Conservation (phyloP, 2,797 vertebrate species). For the Acipenser oxyrinchus region DNA sequence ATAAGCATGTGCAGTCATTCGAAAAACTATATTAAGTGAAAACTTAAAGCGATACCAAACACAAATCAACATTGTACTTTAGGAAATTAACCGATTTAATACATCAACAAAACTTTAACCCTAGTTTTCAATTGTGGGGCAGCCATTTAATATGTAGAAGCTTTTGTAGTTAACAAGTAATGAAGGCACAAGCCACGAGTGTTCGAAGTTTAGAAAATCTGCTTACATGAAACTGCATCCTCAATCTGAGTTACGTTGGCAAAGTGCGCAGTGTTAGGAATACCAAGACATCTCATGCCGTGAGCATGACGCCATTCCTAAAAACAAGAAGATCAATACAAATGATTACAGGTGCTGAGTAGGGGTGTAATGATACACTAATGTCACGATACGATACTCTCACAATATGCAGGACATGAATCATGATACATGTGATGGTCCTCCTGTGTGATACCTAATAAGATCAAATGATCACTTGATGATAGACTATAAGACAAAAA, state of each 20-base stretch:
- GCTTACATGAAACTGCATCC: slow-evolving; percentile 89
- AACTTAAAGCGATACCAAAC: neutral
- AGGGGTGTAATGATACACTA: no score
- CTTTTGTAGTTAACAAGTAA: neutral
- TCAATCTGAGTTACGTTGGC: slow-evolving; percentile 98
- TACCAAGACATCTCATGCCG: slow-evolving; percentile 92
- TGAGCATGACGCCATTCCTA: slow-evolving; percentile 97
- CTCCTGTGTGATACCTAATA: no score
- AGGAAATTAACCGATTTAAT: neutral
- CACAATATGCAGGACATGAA: no score
- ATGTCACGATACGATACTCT: no score
- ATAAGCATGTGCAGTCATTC: no score
- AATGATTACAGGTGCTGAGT: neutral
- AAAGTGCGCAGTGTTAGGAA: slow-evolving; percentile 95
- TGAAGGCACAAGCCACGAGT: neutral
- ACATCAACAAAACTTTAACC: neutral
- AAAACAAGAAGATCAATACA: neutral
- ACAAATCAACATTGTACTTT: neutral
- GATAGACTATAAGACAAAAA: no score
- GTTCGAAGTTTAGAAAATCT: neutral
- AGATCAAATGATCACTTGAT: no score
- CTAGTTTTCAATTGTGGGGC: neutral
- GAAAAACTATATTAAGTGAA: no score
- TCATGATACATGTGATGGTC: neutral
- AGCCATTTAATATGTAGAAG: no score